Evolutionary conservation across 2,113 vertebrate species (phyloP).

Genomic region (Cyanoderma ruficeps): DNA sequence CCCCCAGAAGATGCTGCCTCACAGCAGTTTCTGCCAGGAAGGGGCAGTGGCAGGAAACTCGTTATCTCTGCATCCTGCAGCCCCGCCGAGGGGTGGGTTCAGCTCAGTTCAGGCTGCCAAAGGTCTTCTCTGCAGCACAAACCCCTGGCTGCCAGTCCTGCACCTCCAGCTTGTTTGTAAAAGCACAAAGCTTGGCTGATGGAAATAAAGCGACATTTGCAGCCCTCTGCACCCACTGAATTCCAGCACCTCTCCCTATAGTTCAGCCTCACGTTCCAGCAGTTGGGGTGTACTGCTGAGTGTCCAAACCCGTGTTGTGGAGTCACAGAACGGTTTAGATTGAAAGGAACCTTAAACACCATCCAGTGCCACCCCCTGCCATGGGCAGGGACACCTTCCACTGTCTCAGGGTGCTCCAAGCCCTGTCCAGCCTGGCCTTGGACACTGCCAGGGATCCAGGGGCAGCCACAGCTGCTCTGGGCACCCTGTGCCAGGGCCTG

Average conservation of each 20-base stretch:
- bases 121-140: neutral
- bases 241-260: too few species aligned
- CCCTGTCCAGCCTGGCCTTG: neutral
- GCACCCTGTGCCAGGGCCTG: neutral
- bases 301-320: rapidly evolving
- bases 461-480: neutral
- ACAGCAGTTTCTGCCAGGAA: neutral
- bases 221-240: neutral
- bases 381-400: neutral
- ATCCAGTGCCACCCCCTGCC: rapidly evolving
- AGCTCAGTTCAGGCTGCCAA: neutral
- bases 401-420: neutral
- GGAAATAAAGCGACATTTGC: rapidly evolving
- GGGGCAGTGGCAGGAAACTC: neutral
- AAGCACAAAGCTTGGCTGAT: rapidly evolving
- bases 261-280: neutral
- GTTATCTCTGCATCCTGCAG: neutral
- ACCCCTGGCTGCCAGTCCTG: neutral
- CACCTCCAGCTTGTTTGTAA: neutral
- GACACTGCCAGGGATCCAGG: neutral
- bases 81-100: neutral
- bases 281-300: rapidly evolving
- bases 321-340: neutral
- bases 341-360: neutral
- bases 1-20: neutral